Base-by-base conservation (phyloP, 2,888 invertebrate species). In the Aporophyla lueneburgensis region DNA sequence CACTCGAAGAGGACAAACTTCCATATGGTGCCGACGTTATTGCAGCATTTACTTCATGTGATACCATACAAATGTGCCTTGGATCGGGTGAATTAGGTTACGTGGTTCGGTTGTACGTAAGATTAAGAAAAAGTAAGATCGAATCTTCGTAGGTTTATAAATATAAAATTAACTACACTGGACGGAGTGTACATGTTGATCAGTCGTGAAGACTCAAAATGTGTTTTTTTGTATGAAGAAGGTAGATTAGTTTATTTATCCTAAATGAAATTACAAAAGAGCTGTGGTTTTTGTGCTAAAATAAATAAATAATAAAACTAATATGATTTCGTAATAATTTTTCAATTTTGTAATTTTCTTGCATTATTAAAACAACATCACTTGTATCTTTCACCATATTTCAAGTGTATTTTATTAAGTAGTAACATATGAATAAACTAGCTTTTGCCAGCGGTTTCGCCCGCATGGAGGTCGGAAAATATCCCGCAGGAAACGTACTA, bases 1-100 rank as follows among this genome's bases (percentile, higher is more conserved):
- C 83, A 77, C 58, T 59, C 54, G 66, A 33, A 54, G 46, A 76
- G 61, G 66, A 61, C 70, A 61, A 53, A 51, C 82, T 70, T 51
- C 82, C 83, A 82, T 82, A 82, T 82, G 82, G 66, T 77, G 78
- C 71, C 69, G 53, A 83, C 77, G 71, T 72, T 82, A 82, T 82
- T 83, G 78, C 66, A 58, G 21, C 33, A 3, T 76, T 66, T 86
- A 83, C 86, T 71, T 66, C 58, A n/a, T 65, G 59, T 54, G 65
- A 82, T 62, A 86, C 61, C 53, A 21, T 62, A 68, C 66, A 86
- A 62, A 77, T 43, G 66, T 56, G 78, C 40, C 3, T 43, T 27
- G 33, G 68, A 71, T 71, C 24, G 63, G 59, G 62, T 62, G 43
- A 40, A 58, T 72, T 71, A 54, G 27, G 51, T 63, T 49, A 54